Conservation (phyloP, 2,797 vertebrate genomes). For the Dromococcyx pavoninus region DNA sequence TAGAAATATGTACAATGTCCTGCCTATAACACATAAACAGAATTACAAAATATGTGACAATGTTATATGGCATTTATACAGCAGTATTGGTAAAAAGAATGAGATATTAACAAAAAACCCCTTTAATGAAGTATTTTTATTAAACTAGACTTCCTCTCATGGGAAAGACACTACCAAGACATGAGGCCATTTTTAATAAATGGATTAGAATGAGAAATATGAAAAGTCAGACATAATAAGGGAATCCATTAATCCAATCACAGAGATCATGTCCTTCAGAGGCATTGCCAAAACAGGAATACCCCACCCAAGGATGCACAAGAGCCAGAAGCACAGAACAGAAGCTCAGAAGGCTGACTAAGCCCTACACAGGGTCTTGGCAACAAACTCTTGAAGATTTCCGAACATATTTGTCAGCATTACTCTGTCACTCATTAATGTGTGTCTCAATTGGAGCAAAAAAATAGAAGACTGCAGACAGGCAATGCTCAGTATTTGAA, state of each 20-base stretch:
- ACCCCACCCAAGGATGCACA: background rate
- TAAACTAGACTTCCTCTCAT: background rate
- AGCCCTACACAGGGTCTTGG: background rate
- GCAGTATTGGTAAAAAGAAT: background rate
- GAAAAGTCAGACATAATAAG: conserved; percentile 3
- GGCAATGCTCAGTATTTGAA: conserved; percentile 20
- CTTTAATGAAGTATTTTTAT: background rate
- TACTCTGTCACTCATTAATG: background rate
- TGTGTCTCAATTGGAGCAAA: background rate
- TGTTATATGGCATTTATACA: background rate
- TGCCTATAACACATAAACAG: background rate
- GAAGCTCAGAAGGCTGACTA: background rate
- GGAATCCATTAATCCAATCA: background rate
- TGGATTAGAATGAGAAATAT: background rate
- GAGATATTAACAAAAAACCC: background rate
- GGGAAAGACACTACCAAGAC: background rate
- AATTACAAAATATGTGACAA: background rate
- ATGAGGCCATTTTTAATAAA: background rate
- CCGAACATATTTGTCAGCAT: background rate
- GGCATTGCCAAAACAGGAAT: background rate
- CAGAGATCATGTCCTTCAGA: background rate
- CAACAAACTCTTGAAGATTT: background rate
- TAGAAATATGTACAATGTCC: background rate
- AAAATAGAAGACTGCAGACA: background rate
- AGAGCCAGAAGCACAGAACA: background rate